Base-by-base conservation (phyloP, 2,888 invertebrate genomes). In the Perithous albicinctus region DNA sequence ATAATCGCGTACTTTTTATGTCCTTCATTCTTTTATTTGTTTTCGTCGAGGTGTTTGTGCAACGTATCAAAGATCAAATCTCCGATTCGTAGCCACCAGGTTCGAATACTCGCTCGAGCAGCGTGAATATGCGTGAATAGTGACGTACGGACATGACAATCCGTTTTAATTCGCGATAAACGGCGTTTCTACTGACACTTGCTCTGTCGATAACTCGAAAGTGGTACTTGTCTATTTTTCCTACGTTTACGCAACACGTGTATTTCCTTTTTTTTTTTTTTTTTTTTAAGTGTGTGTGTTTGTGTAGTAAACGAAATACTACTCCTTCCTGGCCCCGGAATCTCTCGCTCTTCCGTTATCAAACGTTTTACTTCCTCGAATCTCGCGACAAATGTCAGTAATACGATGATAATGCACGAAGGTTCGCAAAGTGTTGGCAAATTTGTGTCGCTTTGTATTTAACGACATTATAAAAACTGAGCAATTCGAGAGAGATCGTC, bases 151-250 rank as follows among this genome's bases (percentile, higher is more conserved):
- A n/a, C 15, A 20, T 54, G 32, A 38, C 43, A n/a, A 54, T 23
- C 64, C 64, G 20, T 78, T 41, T 70, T 20, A 63, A 80, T 64
- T 80, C 54, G 73, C 69, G 66, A 76, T 56, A 72, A 75, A 78
- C 59, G 48, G 20, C 35, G 20, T 54, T 26, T 54, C 23, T 63
- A 75, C 32, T 59, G 70, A 59, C 54, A 38, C 10, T 5, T 59
- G 69, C 18, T 59, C 59, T 66, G 56, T 38, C 67, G 66, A 66
- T 54, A 76, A 67, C 66, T 79, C 73, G 73, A 61, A 51, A 29
- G 18, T n/a, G 46, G 43, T 67, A 67, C n/a, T 56, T 59, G 18
- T 54, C 38, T 32, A 15, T 4, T 48, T 67, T 67, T 3, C 29
- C 59, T 77, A n/a, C n/a, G 23, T 46, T 12, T 41, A 72, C 41